These are phyloP conservation scores for Circaetus gallicus DNA, from an alignment of 2,113 vertebrate genomes.

Conservation along the genomic window DNA sequence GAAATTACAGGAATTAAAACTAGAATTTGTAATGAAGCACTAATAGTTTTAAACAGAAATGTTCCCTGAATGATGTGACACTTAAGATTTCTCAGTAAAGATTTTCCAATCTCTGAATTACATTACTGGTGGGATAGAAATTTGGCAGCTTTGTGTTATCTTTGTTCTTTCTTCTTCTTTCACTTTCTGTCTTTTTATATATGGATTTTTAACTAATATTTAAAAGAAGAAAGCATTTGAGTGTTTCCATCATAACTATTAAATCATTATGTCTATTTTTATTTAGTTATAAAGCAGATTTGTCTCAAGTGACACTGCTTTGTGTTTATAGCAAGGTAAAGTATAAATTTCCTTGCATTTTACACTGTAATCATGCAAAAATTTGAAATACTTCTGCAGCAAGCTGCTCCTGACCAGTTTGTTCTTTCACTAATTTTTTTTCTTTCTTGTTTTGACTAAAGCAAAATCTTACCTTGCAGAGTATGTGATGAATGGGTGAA, in stretches of 20 bases:
- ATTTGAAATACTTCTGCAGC: neutral
- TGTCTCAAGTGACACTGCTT: constrained; percentile 30
- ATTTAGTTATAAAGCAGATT: constrained; percentile 64
- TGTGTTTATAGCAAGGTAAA: constrained; percentile 61
- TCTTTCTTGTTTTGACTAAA: neutral
- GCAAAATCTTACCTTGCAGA: neutral
- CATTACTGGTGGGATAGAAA: neutral
- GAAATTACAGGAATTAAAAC: neutral
- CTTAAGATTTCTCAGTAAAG: neutral
- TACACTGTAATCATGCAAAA: neutral
- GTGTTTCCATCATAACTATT: constrained; percentile 60
- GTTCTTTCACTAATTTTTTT: neutral
- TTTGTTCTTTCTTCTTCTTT: neutral
- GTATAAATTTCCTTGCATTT: constrained; percentile 33
- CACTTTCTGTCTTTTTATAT: neutral
- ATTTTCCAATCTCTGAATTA: neutral
- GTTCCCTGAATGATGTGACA: neutral
- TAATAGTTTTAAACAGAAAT: neutral
- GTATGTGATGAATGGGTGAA: neutral
- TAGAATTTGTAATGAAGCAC: neutral
- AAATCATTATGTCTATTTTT: constrained; percentile 59
- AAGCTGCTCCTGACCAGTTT: neutral
- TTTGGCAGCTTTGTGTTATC: neutral
- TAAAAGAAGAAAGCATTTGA: neutral
- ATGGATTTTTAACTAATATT: neutral